Evolutionary conservation across 2,113 vertebrate genomes (phyloP), one percentile per base, ranked within the genome.

Genomic region (Eretmochelys imbricata): DNA sequence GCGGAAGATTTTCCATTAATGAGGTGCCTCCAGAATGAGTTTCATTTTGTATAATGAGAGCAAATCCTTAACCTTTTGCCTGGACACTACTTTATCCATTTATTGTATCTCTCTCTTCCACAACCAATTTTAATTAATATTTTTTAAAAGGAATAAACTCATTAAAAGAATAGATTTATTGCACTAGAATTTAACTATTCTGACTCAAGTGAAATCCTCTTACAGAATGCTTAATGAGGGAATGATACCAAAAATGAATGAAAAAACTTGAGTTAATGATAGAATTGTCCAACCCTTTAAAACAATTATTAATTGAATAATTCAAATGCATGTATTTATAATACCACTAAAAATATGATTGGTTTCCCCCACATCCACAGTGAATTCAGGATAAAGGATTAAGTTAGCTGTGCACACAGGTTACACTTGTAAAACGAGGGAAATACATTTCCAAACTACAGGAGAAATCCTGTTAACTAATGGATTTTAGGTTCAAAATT

Each of bases 31-130:
- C 54, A 84, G 81, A 97, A 96, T 85, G 75, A 94, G 85, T 49
- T 98, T 97, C 90, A 91, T 96, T 97, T 97, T 42, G 2, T 94
- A 93, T 96, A 96, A 97, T 25, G 89, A 93, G 87, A 97, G 94
- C 90, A 98, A 98, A 96, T 97, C 92, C 93, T 98, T 98, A 97
- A 98, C 95, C 97, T 98, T 97, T 96, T 97, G 97, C 87, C 93
- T 91, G 53, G 95, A 97, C 93, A 94, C 72, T 96, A 57, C 65
- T 97, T 98, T 96, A 96, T 96, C 97, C 96, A 97, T 94, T 97
- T 93, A 96, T 80, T 88, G 62, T 90, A 82, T 94, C 89, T 92
- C 85, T 93, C 89, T 97, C 86, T 80, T 97, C 97, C 92, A 96
- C 91, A 97, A 90, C 80, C 88, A 82, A 92, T 92, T 97, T 97